Percentiles rank a stretch among this genome's conserved stretches.
These are phyloP conservation scores for Perccottus glenii DNA, from an alignment of 2,113 vertebrate genomes.

Conservation along the genomic window DNA sequence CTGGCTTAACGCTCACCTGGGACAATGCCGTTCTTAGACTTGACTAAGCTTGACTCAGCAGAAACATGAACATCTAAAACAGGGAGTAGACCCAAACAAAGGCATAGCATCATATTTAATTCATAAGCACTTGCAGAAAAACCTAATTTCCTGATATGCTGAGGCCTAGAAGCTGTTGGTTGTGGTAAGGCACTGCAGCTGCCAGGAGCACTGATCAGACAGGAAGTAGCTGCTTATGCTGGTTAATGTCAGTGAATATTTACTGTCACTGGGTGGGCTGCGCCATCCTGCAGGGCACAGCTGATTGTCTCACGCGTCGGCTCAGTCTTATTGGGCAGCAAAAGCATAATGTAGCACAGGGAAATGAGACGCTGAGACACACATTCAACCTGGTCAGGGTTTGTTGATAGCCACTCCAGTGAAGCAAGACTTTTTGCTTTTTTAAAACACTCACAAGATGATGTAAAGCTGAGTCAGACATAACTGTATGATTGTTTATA, in stretches of 20 bases:
- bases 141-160: conserved; percentile 11
- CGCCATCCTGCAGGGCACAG: conserved; percentile 50
- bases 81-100: conserved; percentile 28
- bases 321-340: conserved; percentile 40
- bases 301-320: conserved; percentile 40
- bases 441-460: too few species aligned
- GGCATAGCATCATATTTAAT: conserved; percentile 59
- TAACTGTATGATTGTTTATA: too few species aligned
- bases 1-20: conserved; percentile 15
- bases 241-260: conserved; percentile 66
- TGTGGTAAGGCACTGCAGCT: conserved; percentile 26
- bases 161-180: conserved; percentile 14
- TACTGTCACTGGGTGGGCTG: conserved; percentile 51
- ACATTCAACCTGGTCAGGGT: conserved; percentile 16
- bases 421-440: too few species aligned
- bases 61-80: conserved; percentile 35
- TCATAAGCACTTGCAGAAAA: conserved; percentile 31
- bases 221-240: conserved; percentile 48
- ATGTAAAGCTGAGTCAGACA: too few species aligned
- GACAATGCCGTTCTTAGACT: conserved; percentile 29
- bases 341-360: conserved; percentile 36
- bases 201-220: conserved; percentile 27
- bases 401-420: neutral
- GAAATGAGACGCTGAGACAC: conserved; percentile 21
- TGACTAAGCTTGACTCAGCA: conserved; percentile 57